These are phyloP conservation scores for Platycheirus rosarum DNA, from an alignment of 2,888 invertebrate species.

Conservation along the genomic window DNA sequence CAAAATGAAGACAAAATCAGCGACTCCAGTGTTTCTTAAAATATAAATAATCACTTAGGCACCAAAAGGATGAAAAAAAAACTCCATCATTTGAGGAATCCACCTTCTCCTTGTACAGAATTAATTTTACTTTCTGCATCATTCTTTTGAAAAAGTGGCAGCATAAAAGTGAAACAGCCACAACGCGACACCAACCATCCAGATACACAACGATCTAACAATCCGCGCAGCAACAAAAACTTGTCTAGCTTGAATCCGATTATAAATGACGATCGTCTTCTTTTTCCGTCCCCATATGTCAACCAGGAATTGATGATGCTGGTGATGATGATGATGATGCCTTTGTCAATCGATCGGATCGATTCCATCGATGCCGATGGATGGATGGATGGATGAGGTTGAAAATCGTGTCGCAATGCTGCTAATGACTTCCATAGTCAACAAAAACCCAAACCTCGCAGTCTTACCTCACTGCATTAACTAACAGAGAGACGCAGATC, in stretches of 20 bases:
- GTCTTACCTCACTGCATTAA: slow-evolving; percentile 54
- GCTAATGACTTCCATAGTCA: slow-evolving; percentile 62
- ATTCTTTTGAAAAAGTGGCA: slow-evolving; percentile 32
- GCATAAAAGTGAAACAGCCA: slow-evolving; percentile 68
- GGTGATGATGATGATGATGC: slow-evolving; percentile 64
- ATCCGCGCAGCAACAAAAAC: slow-evolving; percentile 41
- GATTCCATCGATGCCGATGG: slow-evolving; percentile 37
- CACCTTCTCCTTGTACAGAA: slow-evolving; percentile 37
- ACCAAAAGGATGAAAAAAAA: neutral
- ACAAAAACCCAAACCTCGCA: neutral
- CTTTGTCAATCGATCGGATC: slow-evolving; percentile 61
- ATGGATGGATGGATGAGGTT: slow-evolving; percentile 42
- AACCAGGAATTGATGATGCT: slow-evolving; percentile 67
- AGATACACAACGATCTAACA: slow-evolving; percentile 7
- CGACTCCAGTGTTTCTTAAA: too few relatives aligned
- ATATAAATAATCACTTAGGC: neutral
- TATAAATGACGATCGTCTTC: slow-evolving; percentile 49
- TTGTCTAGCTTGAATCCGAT: slow-evolving; percentile 43
- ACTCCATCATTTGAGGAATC: slow-evolving; percentile 20
- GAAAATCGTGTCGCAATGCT: slow-evolving; percentile 71
- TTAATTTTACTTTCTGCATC: slow-evolving; percentile 63
- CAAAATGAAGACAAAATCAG: too few relatives aligned
- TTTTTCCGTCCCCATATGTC: slow-evolving; percentile 49
- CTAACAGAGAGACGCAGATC: slow-evolving; percentile 28
- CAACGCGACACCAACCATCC: neutral